Evolutionary conservation across 2,797 vertebrate genomes (phyloP).

Genomic region (Oryzias sinensis): DNA sequence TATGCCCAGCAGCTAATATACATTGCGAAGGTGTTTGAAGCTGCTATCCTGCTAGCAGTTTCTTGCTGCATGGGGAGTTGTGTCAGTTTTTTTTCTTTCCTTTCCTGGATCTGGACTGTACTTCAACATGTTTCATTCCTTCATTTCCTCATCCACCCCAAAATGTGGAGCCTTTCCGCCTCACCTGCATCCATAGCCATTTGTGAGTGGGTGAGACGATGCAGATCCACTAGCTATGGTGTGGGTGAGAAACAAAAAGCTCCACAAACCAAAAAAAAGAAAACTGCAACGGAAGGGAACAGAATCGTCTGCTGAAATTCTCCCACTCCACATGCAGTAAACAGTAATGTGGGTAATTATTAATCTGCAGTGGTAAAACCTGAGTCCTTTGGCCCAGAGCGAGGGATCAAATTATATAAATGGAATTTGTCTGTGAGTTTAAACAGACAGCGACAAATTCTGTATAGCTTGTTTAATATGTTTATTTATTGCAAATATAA

Average conservation of each 20-base stretch:
- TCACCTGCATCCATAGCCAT: slow-evolving; percentile 44
- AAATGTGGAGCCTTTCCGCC: slow-evolving; percentile 40
- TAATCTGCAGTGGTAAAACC: slow-evolving; percentile 7
- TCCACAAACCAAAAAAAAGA: slow-evolving; percentile 28
- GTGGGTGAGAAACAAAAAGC: slow-evolving; percentile 50
- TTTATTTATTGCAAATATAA: no score
- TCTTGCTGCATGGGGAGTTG: slow-evolving; percentile 42
- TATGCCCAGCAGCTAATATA: background rate
- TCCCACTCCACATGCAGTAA: slow-evolving; percentile 15
- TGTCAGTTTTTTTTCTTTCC: slow-evolving; percentile 14
- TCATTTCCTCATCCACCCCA: slow-evolving; percentile 36
- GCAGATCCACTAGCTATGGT: slow-evolving; percentile 47
- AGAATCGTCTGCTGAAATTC: background rate
- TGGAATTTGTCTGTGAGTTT: slow-evolving; percentile 6
- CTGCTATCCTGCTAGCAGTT: background rate
- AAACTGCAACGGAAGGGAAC: background rate
- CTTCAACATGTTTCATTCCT: slow-evolving; percentile 12
- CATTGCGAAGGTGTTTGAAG: background rate
- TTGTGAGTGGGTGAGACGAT: slow-evolving; percentile 69
- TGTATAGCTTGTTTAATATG: no score
- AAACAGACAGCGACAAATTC: background rate
- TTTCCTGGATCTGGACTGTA: slow-evolving; percentile 12
- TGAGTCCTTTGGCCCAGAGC: slow-evolving; percentile 1
- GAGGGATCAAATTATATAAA: slow-evolving; percentile 7
- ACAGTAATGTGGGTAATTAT: slow-evolving; percentile 15